Evolutionary conservation across 1,140 invertebrate genomes (phyloP), one percentile per base, ranked within the genome.

Genomic region (Trichoplusia ni): DNA sequence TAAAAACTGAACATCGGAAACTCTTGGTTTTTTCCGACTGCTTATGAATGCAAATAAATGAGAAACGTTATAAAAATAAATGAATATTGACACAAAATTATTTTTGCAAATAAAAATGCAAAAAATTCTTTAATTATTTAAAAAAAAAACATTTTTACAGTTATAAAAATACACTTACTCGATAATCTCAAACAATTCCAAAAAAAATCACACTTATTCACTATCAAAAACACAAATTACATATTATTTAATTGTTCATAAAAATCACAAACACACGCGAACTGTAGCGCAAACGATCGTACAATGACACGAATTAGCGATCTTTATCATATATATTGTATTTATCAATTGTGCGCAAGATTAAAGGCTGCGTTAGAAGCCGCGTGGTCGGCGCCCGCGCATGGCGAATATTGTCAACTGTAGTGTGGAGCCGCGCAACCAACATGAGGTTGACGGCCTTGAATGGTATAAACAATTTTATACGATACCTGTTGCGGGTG

Each of bases 331-430:
- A 56, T 56, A 44, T 56, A 37, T 56, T 64, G 13, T 56, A 69
- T 69, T 69, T 67, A 68, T 77, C 64, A 66, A 64, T 56, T 58
- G 54, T 42, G 31, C 31, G 18, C 23, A 62, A 53, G 49, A 63
- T 42, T 64, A 16, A 64, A 53, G 42, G 21, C 49, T 40, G 42
- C 25, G 53, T n/a, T n/a, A n/a, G n/a, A n/a, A 69, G 70, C 77
- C 81, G 79, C 67, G 71, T 69, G 73, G 42, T 60, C 47, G 58
- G 54, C 54, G 54, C 71, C 72, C 61, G 61, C 74, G 79, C 77
- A 82, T 86, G 76, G 83, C 81, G 73, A 86, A 83, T 83, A 83
- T 83, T 84, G 81, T 79, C 80, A 81, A 73, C 71, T 65, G 60
- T 47, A 63, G 27, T 51, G 21, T 14, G 19, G 13, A 44, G 37